Conservation (phyloP, 1,140 invertebrate species). For the Protaetia brevitarsis region DNA sequence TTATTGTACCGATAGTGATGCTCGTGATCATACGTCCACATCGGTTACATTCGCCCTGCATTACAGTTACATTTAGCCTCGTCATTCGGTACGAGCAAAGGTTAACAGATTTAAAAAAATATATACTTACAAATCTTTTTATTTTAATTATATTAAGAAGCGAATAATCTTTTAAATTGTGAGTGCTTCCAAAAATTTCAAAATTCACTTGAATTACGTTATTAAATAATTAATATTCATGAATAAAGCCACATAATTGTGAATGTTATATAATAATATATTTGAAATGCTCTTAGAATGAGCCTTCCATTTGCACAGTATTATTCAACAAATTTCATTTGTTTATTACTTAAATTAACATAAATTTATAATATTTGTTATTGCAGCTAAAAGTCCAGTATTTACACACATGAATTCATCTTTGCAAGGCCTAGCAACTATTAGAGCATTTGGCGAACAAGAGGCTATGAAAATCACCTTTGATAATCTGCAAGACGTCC, state of each 20-base stretch:
- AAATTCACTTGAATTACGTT: constrained; percentile 34
- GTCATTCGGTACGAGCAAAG: no score
- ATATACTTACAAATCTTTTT: no score
- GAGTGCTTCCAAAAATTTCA: constrained; percentile 68
- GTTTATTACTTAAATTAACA: background rate
- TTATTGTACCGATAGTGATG: no score
- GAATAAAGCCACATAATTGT: no score
- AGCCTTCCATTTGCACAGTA: background rate
- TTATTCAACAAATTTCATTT: background rate
- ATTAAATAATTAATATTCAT: no score
- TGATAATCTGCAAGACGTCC: constrained; percentile 56
- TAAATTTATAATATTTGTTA: background rate
- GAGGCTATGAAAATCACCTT: constrained; percentile 69
- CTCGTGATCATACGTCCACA: no score
- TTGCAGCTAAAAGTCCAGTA: constrained; percentile 63
- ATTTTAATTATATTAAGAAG: no score
- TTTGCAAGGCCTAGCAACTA: constrained; percentile 52
- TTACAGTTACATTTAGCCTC: no score
- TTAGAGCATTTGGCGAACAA: constrained; percentile 68
- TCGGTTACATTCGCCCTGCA: no score
- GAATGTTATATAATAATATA: background rate
- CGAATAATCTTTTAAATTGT: no score
- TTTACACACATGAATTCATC: constrained; percentile 65
- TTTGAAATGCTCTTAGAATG: background rate
- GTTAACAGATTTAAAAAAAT: no score